phyloP scores from a whole-genome alignment of 2,888 invertebrate species.

The Tenodera sinensis region DNA sequence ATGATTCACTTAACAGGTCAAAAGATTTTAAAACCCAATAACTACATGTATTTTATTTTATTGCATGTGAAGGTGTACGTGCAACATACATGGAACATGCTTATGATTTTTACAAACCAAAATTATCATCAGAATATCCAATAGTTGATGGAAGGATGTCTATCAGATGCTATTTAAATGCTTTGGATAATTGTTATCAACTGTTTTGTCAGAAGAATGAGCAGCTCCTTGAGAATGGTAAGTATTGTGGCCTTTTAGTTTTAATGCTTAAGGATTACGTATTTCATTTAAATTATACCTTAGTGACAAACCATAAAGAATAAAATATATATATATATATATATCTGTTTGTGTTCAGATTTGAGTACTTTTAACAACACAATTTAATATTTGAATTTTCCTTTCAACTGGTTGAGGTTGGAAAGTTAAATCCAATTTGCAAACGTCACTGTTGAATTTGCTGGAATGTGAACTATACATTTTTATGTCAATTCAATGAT shows the following conservation, averaged over 20 bases:
- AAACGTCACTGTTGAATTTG: too few relatives aligned
- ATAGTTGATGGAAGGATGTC: conserved; percentile 92
- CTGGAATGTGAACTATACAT: too few relatives aligned
- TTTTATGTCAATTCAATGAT: too few relatives aligned
- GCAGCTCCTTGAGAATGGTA: conserved; percentile 41
- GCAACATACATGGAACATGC: conserved; percentile 89
- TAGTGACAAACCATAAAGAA: too few relatives aligned
- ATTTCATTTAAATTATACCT: neutral
- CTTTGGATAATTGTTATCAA: conserved; percentile 90
- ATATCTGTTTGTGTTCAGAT: too few relatives aligned
- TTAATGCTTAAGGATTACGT: neutral
- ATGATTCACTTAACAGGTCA: too few relatives aligned
- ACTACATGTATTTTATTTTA: neutral
- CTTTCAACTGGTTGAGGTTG: too few relatives aligned
- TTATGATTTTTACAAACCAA: conserved; percentile 98
- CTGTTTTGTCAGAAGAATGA: conserved; percentile 70
- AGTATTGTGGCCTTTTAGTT: neutral
- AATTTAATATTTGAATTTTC: too few relatives aligned
- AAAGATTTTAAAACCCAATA: too few relatives aligned
- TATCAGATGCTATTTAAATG: conserved; percentile 89
- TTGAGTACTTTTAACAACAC: too few relatives aligned
- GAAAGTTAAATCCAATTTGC: too few relatives aligned
- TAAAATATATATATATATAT: too few relatives aligned
- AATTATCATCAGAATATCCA: conserved; percentile 91
- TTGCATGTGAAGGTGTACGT: conserved; percentile 49